Evolutionary conservation across 2,888 invertebrate genomes (phyloP), one percentile per base, ranked within the genome.

Genomic region (Chirona hameri): DNA sequence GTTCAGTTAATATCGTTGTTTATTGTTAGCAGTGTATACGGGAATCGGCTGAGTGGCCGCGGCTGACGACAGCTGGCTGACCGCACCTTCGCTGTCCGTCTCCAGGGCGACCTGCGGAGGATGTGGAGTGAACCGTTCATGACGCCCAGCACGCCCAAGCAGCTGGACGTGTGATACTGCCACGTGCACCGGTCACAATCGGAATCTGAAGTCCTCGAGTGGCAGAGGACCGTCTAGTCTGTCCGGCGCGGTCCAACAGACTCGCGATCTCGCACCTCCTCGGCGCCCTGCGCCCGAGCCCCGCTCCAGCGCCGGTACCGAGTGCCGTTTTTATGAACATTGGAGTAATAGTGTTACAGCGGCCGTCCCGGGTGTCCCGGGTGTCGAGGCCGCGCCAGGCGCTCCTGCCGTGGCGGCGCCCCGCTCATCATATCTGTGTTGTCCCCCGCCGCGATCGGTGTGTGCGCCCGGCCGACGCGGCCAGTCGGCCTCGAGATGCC

Each of bases 61-160:
- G 52, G 1, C 52, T 52, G 52, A 52, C 12, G 15, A 52, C 52
- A 52, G 15, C 52, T 52, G 12, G 10, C 52, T 52, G 52, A 52
- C 52, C 52, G 52, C 52, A 12, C 52, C n/a, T 60, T 52, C 27
- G 18, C 39, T 39, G 15, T 81, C 82, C 69, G 83, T 85, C 90
- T 88, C 14, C 89, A 98, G 97, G 98, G 98, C 85, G 98, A 98
- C 90, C 91, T 98, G 86, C 91, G 97, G 88, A 92, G 97, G 87
- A 98, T 98, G 98, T 98, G 98, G 98, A 96, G 95, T 87, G 98
- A 97, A 89, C 96, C 96, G 85, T 97, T 97, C 90, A 84, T 85
- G 60, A 83, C 83, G 39, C 81, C 82, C 81, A 81, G 81, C 60
- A 81, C 82, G 60, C 84, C 84, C 81, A 85, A 85, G 81, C 83